Evolutionary conservation across 1,140 invertebrate species (phyloP).

Genomic region (Drosophila kepulauana): DNA sequence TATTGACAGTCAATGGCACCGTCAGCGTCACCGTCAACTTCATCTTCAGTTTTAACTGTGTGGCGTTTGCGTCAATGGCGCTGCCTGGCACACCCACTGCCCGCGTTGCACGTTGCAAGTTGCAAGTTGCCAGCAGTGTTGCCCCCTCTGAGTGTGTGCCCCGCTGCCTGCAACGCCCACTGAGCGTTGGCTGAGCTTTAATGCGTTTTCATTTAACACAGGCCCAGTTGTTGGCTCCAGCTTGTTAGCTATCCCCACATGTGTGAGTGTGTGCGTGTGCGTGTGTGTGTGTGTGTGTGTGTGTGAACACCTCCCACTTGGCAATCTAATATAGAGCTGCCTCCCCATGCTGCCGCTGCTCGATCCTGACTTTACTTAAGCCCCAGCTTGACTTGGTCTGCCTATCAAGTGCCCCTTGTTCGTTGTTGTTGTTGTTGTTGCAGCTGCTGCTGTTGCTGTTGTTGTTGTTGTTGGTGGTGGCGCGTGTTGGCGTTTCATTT

Average conservation of each 20-base stretch:
- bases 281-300: constrained; percentile 44
- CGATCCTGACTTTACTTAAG: constrained; percentile 8
- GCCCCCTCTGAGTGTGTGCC: constrained; percentile 20
- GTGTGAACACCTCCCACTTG: constrained; percentile 80
- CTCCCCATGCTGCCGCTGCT: background rate
- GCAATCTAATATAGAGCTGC: constrained; percentile 74
- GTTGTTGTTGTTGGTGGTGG: background rate
- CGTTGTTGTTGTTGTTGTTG: background rate
- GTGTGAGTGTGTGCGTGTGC: constrained; percentile 8
- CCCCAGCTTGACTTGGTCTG: background rate
- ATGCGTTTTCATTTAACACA: constrained; percentile 82
- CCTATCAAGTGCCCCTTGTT: constrained; percentile 22
- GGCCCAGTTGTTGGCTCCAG: constrained; percentile 39
- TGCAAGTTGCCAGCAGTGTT: constrained; percentile 23
- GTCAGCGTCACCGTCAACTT: constrained; percentile 23
- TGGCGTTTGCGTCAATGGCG: constrained; percentile 47
- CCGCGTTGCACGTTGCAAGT: constrained; percentile 34
- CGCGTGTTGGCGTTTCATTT: constrained; percentile 35
- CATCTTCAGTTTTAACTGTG: constrained; percentile 24
- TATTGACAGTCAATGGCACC: constrained; percentile 21
- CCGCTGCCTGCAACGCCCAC: constrained; percentile 66
- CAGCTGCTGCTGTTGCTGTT: background rate
- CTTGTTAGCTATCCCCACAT: constrained; percentile 59
- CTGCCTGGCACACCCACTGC: constrained; percentile 56
- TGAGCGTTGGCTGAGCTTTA: constrained; percentile 74